Base-by-base conservation (phyloP, 1,140 invertebrate species). In the Zaprionus africanus region DNA sequence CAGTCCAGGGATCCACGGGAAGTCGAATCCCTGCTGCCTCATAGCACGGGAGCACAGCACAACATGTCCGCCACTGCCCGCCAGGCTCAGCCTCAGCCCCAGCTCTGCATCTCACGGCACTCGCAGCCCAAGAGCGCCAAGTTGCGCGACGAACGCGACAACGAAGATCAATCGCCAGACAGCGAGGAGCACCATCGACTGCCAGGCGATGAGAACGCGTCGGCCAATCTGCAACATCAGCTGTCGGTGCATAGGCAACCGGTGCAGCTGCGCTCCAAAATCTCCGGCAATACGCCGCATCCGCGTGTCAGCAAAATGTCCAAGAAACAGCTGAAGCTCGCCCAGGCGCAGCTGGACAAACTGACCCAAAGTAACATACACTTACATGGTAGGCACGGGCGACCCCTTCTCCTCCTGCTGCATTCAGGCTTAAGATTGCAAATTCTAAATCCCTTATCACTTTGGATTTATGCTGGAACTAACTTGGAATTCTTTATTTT, bases 311-410 rank as follows among this genome's bases (percentile, higher is more conserved):
- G 87, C 86, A 81, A 94, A 93, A 81, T 93, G 93, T 87, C 94
- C 69, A 95, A 95, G 90, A 95, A 95, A 81, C 94, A 94, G 86
- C 92, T 93, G 15, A 94, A 94, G 91, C 93, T 95, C 78, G 94
- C 94, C 68, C 95, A 95, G 58, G 94, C 94, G 70, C 94, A 95
- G 78, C 93, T 96, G 67, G 96, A 97, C 82, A 96, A 96, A 93
- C 94, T 97, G 81, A 95, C 95, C 78, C 95, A 96, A 93, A 96
- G 97, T 94, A 97, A 96, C 94, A 97, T 97, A 92, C 97, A 98
- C 93, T 94, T 97, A 90, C 96, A 97, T 94, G 97, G 97, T 98
- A 96, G 94, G 94, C 26, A 46, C 28, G 43, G 24, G 17, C 31
- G 19, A 28, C 0, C n/a, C 31, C 31, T 2, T 1, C 2, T 31